phyloP scores from a whole-genome alignment of 1,140 invertebrate genomes.

The Bombus breviceps region DNA sequence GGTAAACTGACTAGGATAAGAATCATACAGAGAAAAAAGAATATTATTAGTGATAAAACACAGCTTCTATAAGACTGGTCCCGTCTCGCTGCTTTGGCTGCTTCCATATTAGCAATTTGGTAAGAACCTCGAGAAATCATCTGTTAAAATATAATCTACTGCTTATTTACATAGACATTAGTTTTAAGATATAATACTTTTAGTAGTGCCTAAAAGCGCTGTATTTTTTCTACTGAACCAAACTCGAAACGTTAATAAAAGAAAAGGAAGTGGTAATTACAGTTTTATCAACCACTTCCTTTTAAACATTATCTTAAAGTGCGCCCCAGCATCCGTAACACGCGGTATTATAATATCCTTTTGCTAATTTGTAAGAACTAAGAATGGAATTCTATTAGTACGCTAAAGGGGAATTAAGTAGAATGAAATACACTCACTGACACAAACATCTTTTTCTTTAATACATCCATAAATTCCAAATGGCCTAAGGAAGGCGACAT shows the following conservation, averaged over 20 bases:
- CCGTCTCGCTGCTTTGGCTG: constrained; percentile 27
- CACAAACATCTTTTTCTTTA: constrained; percentile 38
- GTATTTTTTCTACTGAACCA: background rate
- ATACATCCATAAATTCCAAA: constrained; percentile 47
- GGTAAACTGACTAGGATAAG: constrained; percentile 58
- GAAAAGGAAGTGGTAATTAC: constrained; percentile 47
- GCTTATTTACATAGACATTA: background rate
- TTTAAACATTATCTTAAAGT: constrained; percentile 41
- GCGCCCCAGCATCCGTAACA: background rate
- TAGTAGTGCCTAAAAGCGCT: background rate
- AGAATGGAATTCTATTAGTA: background rate
- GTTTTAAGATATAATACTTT: background rate
- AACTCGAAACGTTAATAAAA: background rate
- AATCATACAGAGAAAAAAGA: constrained; percentile 68
- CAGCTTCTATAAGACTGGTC: constrained; percentile 71
- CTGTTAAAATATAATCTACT: constrained; percentile 1
- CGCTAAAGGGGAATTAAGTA: background rate
- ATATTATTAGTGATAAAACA: constrained; percentile 63
- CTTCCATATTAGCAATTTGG: constrained; percentile 28
- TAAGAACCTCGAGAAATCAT: constrained; percentile 62
- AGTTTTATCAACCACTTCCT: constrained; percentile 66
- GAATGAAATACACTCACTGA: constrained; percentile 10
- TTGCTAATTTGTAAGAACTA: background rate
- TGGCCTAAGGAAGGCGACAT: constrained; percentile 33
- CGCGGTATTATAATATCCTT: background rate